Percentiles rank a stretch among this genome's conserved stretches.
Evolutionary conservation across 2,888 invertebrate genomes (phyloP).

Genomic region (Creontiades dilutus): DNA sequence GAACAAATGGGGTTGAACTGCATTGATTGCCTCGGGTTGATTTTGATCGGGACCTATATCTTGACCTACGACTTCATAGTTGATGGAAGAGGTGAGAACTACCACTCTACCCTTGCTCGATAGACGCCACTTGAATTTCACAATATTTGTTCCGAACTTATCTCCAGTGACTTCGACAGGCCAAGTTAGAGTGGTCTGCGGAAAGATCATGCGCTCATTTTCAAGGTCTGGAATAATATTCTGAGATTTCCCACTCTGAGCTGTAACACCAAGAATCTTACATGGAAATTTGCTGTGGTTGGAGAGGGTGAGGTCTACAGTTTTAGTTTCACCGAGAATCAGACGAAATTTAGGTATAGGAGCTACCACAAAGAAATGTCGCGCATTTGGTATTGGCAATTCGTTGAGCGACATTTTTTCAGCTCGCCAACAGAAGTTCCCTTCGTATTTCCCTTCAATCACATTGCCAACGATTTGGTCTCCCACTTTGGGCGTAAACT

Average conservation of each 20-base stretch:
- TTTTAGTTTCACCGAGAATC: slow-evolving; percentile 54
- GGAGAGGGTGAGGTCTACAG: slow-evolving; percentile 46
- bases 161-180: slow-evolving; percentile 40
- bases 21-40: neutral
- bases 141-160: neutral
- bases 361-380: slow-evolving; percentile 30
- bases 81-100: neutral
- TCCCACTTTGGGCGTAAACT: slow-evolving; percentile 42
- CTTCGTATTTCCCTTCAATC: slow-evolving; percentile 35
- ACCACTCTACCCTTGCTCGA: neutral
- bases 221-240: neutral
- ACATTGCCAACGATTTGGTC: slow-evolving; percentile 24
- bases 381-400: neutral
- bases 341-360: slow-evolving; percentile 36
- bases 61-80: neutral
- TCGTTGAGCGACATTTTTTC: neutral
- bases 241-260: neutral
- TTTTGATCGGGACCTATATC: neutral
- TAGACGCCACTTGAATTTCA: slow-evolving; percentile 31
- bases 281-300: slow-evolving; percentile 34
- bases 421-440: slow-evolving; percentile 40
- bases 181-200: slow-evolving; percentile 23
- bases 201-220: neutral
- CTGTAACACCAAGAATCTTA: neutral
- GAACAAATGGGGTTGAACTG: neutral